phyloP scores from a whole-genome alignment of 1,140 invertebrate species.

The Pseudoatta argentina region DNA sequence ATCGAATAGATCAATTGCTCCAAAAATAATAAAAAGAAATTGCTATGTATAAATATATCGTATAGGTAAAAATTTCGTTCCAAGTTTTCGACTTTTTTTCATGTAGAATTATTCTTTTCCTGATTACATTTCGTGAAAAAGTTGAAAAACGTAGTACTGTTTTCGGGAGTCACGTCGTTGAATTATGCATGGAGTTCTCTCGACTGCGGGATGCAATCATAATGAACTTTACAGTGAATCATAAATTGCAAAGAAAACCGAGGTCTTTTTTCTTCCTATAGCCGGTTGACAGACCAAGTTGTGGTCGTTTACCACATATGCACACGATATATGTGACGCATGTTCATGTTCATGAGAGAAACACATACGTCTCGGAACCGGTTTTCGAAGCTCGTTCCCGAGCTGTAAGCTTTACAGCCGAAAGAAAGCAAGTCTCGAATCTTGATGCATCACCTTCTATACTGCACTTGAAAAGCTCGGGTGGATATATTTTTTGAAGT shows the following conservation, averaged over 20 bases:
- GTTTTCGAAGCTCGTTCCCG: constrained; percentile 64
- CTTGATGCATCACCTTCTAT: constrained; percentile 20
- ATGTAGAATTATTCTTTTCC: too few species aligned
- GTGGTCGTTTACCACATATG: not conserved
- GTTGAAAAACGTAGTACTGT: constrained; percentile 1
- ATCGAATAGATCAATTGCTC: not conserved
- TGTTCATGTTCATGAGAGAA: constrained; percentile 11
- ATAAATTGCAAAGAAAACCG: constrained; percentile 36
- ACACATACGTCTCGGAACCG: constrained; percentile 59
- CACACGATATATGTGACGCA: not conserved
- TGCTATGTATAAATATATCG: not conserved
- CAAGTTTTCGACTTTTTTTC: too few species aligned
- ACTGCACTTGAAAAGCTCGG: constrained; percentile 6
- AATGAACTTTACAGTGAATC: constrained; percentile 40
- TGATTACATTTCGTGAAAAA: constrained; percentile 7
- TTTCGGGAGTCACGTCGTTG: constrained; percentile 16
- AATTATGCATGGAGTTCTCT: constrained; percentile 31
- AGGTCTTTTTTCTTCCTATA: constrained; percentile 3
- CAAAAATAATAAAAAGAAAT: constrained; percentile 21
- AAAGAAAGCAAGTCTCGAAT: constrained; percentile 27
- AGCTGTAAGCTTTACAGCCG: constrained; percentile 24
- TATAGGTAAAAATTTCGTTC: too few species aligned
- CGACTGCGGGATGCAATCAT: constrained; percentile 2
- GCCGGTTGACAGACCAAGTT: constrained; percentile 34
- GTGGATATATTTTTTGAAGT: not conserved